Base-by-base conservation (phyloP, 2,113 vertebrate species). In the Urocynchramus pylzowi region DNA sequence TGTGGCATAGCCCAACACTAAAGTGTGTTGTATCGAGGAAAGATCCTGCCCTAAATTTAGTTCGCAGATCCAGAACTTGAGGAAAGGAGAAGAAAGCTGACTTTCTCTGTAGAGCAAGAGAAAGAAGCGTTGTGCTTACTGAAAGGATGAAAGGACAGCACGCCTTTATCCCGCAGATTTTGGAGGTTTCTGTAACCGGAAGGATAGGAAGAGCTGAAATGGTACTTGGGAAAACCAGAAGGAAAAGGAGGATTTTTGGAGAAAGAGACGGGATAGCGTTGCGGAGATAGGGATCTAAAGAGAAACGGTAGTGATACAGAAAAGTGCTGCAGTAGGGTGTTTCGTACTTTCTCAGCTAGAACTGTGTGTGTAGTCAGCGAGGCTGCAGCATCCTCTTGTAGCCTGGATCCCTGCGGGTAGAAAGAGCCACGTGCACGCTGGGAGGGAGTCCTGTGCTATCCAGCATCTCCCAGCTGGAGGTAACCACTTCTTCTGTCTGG, bases 281-380 rank as follows among this genome's bases (percentile, higher is more conserved):
- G 26, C 16, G 16, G 53, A 23, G 24, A 2, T 10, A 7, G 23
- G 8, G 13, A 5, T 41, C 30, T 18, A 2, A 52, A 88, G 57
- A 45, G 37, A 14, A 24, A 3, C 2, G 3, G 11, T 4, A 22
- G 24, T 1, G 41, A 7, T 23, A 10, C 3, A 14, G 33, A 7
- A 2, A 4, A 30, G 27, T 45, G 31, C 67, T 88, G 86, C 35
- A 35, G 1, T 39, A 33, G 2, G 4, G 31, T 37, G 0, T 37
- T 91, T 10, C 1, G 0, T 24, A 26, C 19, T 19, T 59, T 2
- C 57, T 52, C 12, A 5, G 44, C 23, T 37, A 8, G 44, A 53
- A 2, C 41, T 8, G 28, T 9, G 7, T 30, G 42, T 67, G 15
- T 33, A 5, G 30, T 12, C 14, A n/a, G 45, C 1, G n/a, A 52